Evolutionary conservation across 2,113 vertebrate genomes (phyloP), one percentile per base, ranked within the genome.

Genomic region (Pionites leucogaster): DNA sequence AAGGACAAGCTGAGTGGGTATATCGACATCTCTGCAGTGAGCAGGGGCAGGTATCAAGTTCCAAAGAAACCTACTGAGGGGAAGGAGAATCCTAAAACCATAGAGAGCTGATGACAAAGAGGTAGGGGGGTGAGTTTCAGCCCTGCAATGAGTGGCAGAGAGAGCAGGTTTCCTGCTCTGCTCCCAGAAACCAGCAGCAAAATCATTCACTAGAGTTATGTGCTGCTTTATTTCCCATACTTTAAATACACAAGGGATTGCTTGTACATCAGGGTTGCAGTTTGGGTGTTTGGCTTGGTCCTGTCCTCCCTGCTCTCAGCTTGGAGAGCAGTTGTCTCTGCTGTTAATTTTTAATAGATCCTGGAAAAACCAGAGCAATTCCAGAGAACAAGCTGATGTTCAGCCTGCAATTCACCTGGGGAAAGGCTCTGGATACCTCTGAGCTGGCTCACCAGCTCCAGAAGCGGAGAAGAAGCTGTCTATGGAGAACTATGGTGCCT

Each of bases 261-360:
- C 71, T 86, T 37, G 16, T 44, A 31, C 28, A 59, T 23, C 16
- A 28, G 52, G 27, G 42, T 0, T 90, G 52, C 55, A 79, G 44
- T 49, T 63, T 14, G 23, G 69, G 49, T 84, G 49, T 86, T 93
- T 11, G 62, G 41, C 88, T 87, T 42, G 28, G 18, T 88, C 37
- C n/a, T 78, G 60, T 49, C 52, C 5, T 39, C 70, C 11, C 14
- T 17, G 1, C 9, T 23, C 70, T n/a, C 62, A 77, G 50, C 65
- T 47, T 49, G 14, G 57, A 80, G 25, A 87, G 23, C 44, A 24
- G 74, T 82, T 67, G 41, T 46, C 82, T 72, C 70, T 52, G 68
- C 70, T 91, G 91, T 93, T 96, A 91, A 87, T 92, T 92, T 95
- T 95, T 92, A 95, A 95, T 76, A 77, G 87, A 64, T 85, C 49